Evolutionary conservation across 23 tunicate genomes (phyloP), one percentile per base, ranked within the genome.

Genomic region (Trididemnum nubilum): DNA sequence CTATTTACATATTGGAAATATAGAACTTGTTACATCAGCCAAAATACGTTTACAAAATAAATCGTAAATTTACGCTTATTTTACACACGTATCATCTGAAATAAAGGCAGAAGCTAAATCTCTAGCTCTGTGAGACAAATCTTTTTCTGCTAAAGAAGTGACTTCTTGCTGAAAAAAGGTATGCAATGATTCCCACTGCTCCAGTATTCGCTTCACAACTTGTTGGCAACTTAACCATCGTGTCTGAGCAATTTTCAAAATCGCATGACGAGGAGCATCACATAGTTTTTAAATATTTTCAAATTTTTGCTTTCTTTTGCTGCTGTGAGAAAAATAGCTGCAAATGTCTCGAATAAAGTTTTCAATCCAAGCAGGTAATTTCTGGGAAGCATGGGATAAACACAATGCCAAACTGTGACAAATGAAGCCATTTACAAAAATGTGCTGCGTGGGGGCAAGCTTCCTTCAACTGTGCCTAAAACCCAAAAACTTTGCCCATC

Each of bases 181-280:
- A 50, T 50, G 57, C 57, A 50, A 50, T 50, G 57, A 50, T 50
- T 50, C 57, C 57, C 57, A 50, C 19, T 50, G 57, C 57, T 50
- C 57, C 12, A 50, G 57, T 12, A 50, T 50, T 50, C 57, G 12
- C 57, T 50, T 19, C 12, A 50, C 57, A 50, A 50, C 57, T 50
- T 50, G 57, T 50, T 50, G 57, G 57, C 57, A 19, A 50, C 57
- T 50, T 19, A 50, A 50, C 57, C 57, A 50, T 50, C 57, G 57
- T 50, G 57, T 50, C 19, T 50, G 57, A 19, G 57, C 12, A 19
- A 50, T 50, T 50, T 50, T 50, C 57, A 50, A 50, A 50, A 50
- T 50, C 18, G 57, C 57, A 50, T 50, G 57, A 19, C 57, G 57
- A 12, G 57, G 57, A 50, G 57, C 57, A 50, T 50, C 57, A n/a